These are phyloP conservation scores for Clarias fuscus DNA, from an alignment of 2,797 vertebrate species.

Conservation along the genomic window DNA sequence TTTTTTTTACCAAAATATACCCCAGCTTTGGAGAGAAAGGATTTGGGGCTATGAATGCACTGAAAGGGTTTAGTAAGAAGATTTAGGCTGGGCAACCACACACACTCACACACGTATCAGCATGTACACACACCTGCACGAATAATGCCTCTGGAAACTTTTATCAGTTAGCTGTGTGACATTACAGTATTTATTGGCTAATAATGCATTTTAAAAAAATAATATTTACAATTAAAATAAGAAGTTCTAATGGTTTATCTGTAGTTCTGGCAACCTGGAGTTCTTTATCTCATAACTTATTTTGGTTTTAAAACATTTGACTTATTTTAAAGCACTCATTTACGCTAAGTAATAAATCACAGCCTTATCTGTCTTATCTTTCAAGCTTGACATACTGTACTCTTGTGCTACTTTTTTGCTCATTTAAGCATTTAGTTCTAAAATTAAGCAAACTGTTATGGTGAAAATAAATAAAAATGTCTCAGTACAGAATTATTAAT, in stretches of 20 bases:
- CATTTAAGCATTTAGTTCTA: background rate
- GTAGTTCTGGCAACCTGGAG: background rate
- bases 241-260: background rate
- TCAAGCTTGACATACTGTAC: background rate
- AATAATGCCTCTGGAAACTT: background rate
- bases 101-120: slow-evolving; percentile 23
- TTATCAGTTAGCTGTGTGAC: background rate
- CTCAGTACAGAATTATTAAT: background rate
- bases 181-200: background rate
- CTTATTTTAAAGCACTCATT: background rate
- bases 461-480: background rate
- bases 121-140: background rate
- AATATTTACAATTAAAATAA: background rate
- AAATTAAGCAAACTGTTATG: background rate
- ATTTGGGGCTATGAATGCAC: slow-evolving; percentile 35
- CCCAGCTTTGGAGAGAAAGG: slow-evolving; percentile 15
- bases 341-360: background rate
- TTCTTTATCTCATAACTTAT: background rate
- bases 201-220: background rate
- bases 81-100: slow-evolving; percentile 54
- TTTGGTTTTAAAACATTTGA: background rate
- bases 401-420: background rate
- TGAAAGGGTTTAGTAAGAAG: slow-evolving; percentile 56
- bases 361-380: background rate
- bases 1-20: slow-evolving; percentile 24